Conservation (phyloP, 2,113 vertebrate genomes). For the Rhineura floridana region DNA sequence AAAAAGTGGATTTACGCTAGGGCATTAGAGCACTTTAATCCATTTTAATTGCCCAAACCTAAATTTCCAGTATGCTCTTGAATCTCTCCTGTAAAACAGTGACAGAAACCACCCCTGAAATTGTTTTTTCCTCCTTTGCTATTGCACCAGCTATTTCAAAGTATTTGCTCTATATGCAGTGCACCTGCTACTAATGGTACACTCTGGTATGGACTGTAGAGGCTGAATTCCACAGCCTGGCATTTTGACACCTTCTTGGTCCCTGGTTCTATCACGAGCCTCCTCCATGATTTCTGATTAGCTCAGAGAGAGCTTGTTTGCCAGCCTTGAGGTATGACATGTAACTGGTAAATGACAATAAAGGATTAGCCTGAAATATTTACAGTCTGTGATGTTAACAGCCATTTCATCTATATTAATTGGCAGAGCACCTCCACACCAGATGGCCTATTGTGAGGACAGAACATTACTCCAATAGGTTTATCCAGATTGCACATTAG, state of each 20-base stretch:
- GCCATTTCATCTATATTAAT: constrained; percentile 36
- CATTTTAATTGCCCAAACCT: too few species aligned
- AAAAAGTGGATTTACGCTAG: too few species aligned
- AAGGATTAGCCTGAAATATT: constrained; percentile 47
- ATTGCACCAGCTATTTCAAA: not conserved
- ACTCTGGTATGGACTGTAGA: not conserved
- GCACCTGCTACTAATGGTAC: not conserved
- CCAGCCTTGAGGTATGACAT: constrained; percentile 40
- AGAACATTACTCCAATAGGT: constrained; percentile 25
- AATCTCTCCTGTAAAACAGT: too few species aligned
- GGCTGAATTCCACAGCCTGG: not conserved
- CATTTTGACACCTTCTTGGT: not conserved
- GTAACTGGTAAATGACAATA: constrained; percentile 32
- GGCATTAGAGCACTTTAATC: too few species aligned
- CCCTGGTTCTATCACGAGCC: not conserved
- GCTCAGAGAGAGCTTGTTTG: not conserved
- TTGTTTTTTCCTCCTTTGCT: not conserved
- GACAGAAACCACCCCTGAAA: too few species aligned
- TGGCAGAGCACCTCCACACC: constrained; percentile 55
- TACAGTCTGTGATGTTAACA: constrained; percentile 39
- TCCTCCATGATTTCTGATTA: not conserved
- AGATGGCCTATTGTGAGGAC: constrained; percentile 63
- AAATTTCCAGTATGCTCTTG: too few species aligned
- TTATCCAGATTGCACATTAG: constrained; percentile 53
- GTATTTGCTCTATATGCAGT: too few species aligned